Evolutionary conservation across 1,140 invertebrate species (phyloP), one percentile per base, ranked within the genome.

Genomic region (Drosophila equinoxialis): DNA sequence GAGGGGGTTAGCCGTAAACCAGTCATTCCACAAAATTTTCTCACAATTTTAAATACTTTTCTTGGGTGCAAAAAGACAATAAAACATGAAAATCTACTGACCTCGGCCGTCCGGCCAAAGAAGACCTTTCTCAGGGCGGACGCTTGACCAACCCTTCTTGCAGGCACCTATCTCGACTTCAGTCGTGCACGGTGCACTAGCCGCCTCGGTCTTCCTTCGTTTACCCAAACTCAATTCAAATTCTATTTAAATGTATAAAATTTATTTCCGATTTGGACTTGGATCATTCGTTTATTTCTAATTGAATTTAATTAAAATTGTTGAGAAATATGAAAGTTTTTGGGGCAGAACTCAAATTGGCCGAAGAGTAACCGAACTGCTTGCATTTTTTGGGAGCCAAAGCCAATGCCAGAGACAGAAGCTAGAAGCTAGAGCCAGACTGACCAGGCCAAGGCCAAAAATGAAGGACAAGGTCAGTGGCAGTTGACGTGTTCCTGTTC

Each of bases 11-110:
- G 10, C 4, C 65, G 8, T 17, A 80, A 80, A 81, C 79, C 77
- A 80, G 79, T 81, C 39, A 65, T 4, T 81, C 79, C 41, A 80
- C 69, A 59, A 68, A 68, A 74, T 77, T 68, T 81, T 81, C 79
- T 74, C 79, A 81, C 65, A 68, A 67, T 7, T 68, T 70, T 48
- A 26, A 48, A 30, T 39, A n/a, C 41, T 68, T 80, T 80, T 74
- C 67, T 80, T 80, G 66, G 64, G 74, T 55, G 14, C 42, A 80
- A 79, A 80, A 68, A 69, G n/a, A 76, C 68, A 76, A 74, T 54
- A 68, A 74, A 55, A 51, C 48, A 17, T n/a, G 23, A 37, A 81
- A 81, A 79, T 65, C 45, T 23, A 51, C 42, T 45, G 14, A 45
- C 42, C 41, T 45, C 23, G 23, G 23, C 59, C 65, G 60, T 67